These are phyloP conservation scores for Aphis gossypii DNA, from an alignment of 1,140 invertebrate species.

Conservation along the genomic window DNA sequence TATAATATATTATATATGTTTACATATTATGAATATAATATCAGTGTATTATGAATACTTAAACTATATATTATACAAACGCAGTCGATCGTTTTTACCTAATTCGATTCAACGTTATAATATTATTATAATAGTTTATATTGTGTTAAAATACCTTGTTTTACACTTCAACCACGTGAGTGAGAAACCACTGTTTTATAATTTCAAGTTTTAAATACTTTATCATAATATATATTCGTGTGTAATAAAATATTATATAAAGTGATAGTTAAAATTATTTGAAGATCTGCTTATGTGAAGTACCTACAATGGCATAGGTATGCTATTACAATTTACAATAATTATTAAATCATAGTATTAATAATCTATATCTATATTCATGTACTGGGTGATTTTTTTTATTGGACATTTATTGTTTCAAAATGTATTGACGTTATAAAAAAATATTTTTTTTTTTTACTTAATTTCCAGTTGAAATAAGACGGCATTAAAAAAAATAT, in stretches of 20 bases:
- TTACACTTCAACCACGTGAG: background rate
- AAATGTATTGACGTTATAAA: too few species aligned
- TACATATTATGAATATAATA: background rate
- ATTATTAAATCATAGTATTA: background rate
- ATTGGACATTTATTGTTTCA: too few species aligned
- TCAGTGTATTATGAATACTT: slow-evolving; percentile 17
- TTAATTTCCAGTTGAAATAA: too few species aligned
- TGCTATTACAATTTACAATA: background rate
- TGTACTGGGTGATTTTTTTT: too few species aligned
- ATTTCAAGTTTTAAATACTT: background rate
- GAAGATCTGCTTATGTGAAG: background rate
- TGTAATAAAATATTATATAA: background rate
- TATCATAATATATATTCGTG: background rate
- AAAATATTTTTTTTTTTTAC: too few species aligned
- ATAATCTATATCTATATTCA: background rate
- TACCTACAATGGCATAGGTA: slow-evolving; percentile 7
- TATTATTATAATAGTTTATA: background rate
- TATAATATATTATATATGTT: background rate
- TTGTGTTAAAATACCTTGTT: background rate
- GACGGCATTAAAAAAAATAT: too few species aligned
- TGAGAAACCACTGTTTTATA: background rate
- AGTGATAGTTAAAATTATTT: background rate
- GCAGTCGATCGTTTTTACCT: background rate
- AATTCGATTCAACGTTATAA: background rate
- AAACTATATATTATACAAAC: background rate